Base-by-base conservation (phyloP, 2,113 vertebrate genomes). In the Oryzias melastigma region DNA sequence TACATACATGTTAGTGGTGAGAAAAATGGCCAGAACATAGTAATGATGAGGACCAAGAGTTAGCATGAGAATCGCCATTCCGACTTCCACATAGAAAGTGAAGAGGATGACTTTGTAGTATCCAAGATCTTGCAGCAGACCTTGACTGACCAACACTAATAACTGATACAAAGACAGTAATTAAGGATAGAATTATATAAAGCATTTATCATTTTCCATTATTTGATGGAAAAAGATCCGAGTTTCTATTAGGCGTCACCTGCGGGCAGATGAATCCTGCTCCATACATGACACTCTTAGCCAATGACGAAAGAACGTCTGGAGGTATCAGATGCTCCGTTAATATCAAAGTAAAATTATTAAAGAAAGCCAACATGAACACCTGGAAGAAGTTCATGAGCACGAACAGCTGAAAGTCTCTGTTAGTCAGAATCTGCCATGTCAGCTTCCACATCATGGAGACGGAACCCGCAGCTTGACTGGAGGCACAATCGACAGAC, bases 321-420 rank as follows among this genome's bases (percentile, higher is more conserved):
- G 66, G 78, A 6, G 94, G 95, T 78, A 98, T 94, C 61, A 98
- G 93, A 65, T 92, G 92, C 66, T 97, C 94, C 0, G 83, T 78
- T 67, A 96, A 96, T 73, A 98, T 96, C 80, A 97, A 91, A 83
- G 94, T 94, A 64, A 98, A 98, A 86, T 96, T 98, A 84, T 73
- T 95, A 66, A 92, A 93, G 84, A 96, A 94, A 5, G 93, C 90
- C 45, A 94, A 66, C 70, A 94, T 90, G 80, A 97, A 96, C 62
- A 95, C 93, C 87, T 96, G 94, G 76, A 93, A 95, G 78, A 95
- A 97, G 90, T 95, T 97, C 94, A 95, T 94, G 0, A 88, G 43
- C 18, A 98, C 93, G 67, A 98, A 97, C 58, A 92, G 52, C 3
- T 90, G 49, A 4, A 97, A 95, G 75, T 97, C 93, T 54, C 85